These are phyloP conservation scores for Melozone crissalis DNA, from an alignment of 2,113 vertebrate species.

Conservation along the genomic window DNA sequence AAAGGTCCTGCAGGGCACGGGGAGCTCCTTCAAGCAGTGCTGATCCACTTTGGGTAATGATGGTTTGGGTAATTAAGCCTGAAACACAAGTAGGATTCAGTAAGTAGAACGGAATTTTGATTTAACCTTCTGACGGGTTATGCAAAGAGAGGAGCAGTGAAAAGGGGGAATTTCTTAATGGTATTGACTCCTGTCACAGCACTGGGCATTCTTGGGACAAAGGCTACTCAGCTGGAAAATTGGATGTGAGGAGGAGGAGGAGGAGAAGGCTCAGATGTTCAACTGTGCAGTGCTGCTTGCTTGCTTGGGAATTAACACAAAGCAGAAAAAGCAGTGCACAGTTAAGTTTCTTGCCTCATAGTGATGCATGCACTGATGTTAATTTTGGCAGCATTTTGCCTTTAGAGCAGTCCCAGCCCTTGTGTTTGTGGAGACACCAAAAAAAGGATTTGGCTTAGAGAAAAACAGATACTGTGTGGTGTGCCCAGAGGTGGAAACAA, in stretches of 20 bases:
- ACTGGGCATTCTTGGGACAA: not conserved
- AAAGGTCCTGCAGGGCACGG: not conserved
- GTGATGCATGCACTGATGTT: no score
- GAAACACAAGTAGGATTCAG: not conserved
- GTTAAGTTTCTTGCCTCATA: fast-evolving
- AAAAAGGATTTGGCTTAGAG: not conserved
- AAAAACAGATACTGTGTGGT: not conserved
- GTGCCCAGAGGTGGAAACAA: not conserved
- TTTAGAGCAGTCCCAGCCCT: not conserved
- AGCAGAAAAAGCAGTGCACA: not conserved
- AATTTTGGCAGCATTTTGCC: not conserved
- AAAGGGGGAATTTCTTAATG: conserved; percentile 4
- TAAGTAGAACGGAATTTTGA: conserved; percentile 45
- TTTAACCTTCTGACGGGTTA: conserved; percentile 55
- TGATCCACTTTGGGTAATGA: not conserved
- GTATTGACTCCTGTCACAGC: conserved; percentile 59
- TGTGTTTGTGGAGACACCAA: not conserved
- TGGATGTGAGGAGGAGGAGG: conserved; percentile 12
- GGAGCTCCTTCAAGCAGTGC: not conserved
- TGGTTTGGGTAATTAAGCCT: conserved; percentile 4
- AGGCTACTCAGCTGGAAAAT: conserved; percentile 61
- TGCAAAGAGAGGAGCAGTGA: conserved; percentile 21
- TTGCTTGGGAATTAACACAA: not conserved
- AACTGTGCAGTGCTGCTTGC: not conserved
- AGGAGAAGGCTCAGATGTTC: not conserved